Evolutionary conservation across 2,888 invertebrate species (phyloP), one percentile per base, ranked within the genome.

Genomic region (Drymonia ruficornis): DNA sequence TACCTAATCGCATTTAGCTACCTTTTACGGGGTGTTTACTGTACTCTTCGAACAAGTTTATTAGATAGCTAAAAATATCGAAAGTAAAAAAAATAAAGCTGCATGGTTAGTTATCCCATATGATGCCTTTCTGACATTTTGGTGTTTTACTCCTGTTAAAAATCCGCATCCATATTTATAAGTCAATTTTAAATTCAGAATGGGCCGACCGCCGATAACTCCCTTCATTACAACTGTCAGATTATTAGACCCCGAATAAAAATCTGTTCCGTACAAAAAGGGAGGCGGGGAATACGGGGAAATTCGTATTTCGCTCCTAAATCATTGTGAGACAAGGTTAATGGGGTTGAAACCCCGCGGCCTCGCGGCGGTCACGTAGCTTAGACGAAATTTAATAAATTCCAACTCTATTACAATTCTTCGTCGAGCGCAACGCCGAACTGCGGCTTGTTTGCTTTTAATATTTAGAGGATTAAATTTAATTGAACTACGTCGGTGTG

Each of bases 261-360:
- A 89, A 88, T 87, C 86, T 84, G 85, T 83, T 83, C 71, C 62
- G 62, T 76, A 79, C 79, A 81, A 83, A 83, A 86, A 75, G 79
- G 76, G 80, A 75, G 71, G 76, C 74, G 78, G 69, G 62, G 78
- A 83, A 83, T 80, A 81, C 76, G 76, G 78, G 81, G 74, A 83
- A 86, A 86, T 85, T 83, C 82, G 86, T 84, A 86, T 88, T 89
- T 81, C 80, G 72, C 76, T 77, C 80, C 81, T 91, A 91, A 91
- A 91, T 89, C 89, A 91, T 89, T 78, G 81, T 81, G 77, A 82
- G 88, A 87, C 89, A 89, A 88, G 89, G 89, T 90, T 90, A 91
- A 91, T 91, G 89, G 90, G 86, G 85, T 85, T 83, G 84, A 83
- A 87, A 84, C 84, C 83, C 78, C 77, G 65, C 80, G 80, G 84